Percentiles rank a stretch among this genome's conserved stretches.
These are phyloP conservation scores for Pandion haliaetus DNA, from an alignment of 2,113 vertebrate genomes.

Conservation along the genomic window DNA sequence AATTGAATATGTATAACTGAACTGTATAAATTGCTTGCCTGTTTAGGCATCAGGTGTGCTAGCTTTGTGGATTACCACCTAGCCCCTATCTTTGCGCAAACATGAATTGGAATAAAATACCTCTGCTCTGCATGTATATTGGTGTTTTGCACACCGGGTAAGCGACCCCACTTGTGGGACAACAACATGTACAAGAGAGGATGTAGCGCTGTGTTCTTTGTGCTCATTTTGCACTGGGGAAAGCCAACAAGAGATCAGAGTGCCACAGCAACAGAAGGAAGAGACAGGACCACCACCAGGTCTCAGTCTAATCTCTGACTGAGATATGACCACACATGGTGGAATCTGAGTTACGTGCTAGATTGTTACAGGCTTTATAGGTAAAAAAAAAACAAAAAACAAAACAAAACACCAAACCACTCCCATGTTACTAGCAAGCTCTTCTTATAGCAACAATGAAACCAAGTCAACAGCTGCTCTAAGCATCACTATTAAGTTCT, in stretches of 20 bases:
- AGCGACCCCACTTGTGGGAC: too few species aligned
- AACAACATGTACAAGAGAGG: neutral
- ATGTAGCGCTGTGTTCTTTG: neutral
- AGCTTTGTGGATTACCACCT: too few species aligned
- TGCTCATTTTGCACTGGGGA: neutral
- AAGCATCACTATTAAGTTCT: neutral
- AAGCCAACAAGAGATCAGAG: neutral
- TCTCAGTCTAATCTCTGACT: neutral
- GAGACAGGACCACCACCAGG: neutral
- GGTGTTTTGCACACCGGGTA: too few species aligned
- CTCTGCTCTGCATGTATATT: too few species aligned
- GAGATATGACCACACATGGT: neutral
- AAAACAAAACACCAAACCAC: too few species aligned
- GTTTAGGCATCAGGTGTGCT: too few species aligned
- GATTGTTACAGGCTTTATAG: neutral
- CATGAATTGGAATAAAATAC: too few species aligned
- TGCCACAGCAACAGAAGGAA: neutral
- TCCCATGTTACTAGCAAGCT: neutral
- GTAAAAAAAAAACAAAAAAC: neutral
- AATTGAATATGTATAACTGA: too few species aligned
- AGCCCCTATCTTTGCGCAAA: too few species aligned
- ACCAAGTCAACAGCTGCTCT: neutral
- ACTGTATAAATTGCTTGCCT: too few species aligned
- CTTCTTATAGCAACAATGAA: neutral
- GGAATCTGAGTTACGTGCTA: neutral